Evolutionary conservation across 2,113 vertebrate genomes (phyloP).

Genomic region (Cygnus atratus): DNA sequence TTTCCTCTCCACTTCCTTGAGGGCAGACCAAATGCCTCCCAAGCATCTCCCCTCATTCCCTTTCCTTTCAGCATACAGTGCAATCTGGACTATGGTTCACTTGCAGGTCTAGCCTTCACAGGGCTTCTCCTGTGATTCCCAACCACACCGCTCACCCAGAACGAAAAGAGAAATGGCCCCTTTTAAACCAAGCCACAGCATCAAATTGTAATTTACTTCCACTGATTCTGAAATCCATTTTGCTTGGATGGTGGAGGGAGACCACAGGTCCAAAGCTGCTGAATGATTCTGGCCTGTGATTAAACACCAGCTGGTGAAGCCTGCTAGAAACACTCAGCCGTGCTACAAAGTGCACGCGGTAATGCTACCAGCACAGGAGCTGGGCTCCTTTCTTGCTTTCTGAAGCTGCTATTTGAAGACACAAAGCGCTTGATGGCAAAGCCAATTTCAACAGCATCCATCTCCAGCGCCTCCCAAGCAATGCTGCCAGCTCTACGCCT

Average conservation of each 20-base stretch:
- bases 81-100: background rate
- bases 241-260: background rate
- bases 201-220: background rate
- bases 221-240: background rate
- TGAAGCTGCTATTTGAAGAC: background rate
- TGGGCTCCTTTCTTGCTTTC: background rate
- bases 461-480: background rate
- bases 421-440: background rate
- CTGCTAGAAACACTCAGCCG: background rate
- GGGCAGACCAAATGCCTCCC: slow-evolving; percentile 4
- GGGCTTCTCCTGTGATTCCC: background rate
- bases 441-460: background rate
- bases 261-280: background rate
- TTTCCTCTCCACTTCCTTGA: background rate
- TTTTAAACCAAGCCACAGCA: background rate
- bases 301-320: background rate
- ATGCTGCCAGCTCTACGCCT: slow-evolving; percentile 41
- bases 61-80: background rate
- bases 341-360: background rate
- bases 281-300: background rate
- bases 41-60: background rate
- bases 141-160: background rate
- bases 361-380: background rate
- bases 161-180: background rate
- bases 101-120: background rate